Percentiles rank a stretch among this genome's conserved stretches.
Conservation (phyloP, 2,888 invertebrate genomes). For the Lepeophtheirus nordmannii region DNA sequence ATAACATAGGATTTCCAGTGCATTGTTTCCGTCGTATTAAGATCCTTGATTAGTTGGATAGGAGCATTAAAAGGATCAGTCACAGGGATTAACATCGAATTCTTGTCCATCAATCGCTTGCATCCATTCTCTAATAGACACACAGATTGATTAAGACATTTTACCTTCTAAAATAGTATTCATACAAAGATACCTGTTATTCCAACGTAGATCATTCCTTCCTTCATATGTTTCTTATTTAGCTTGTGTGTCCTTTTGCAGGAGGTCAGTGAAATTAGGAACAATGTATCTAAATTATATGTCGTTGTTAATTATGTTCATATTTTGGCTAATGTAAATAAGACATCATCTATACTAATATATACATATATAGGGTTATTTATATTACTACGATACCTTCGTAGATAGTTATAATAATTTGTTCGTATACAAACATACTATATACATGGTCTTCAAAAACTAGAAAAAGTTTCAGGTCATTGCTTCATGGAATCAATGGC, state of each 20-base stretch:
- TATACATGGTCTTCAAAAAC: no score
- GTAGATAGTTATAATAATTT: no score
- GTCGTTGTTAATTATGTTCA: background rate
- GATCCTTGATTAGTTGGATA: background rate
- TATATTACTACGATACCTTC: no score
- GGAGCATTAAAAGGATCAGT: background rate
- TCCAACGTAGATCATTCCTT: conserved; percentile 38
- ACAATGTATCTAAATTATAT: conserved; percentile 13
- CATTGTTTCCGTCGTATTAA: background rate
- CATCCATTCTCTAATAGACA: background rate
- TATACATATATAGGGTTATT: background rate
- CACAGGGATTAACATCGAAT: background rate
- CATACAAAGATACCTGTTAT: conserved; percentile 42
- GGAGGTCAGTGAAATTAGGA: conserved; percentile 22
- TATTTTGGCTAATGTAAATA: background rate
- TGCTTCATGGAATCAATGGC: no score
- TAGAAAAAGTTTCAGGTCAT: no score
- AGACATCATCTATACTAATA: conserved; percentile 19
- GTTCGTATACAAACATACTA: no score
- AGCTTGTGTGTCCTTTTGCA: conserved; percentile 19
- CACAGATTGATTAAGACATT: no score
- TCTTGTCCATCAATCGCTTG: background rate
- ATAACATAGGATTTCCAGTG: background rate
- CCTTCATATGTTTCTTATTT: background rate
- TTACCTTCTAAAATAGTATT: no score